Evolutionary conservation across 1,140 invertebrate species (phyloP).

Genomic region (Apis dorsata): DNA sequence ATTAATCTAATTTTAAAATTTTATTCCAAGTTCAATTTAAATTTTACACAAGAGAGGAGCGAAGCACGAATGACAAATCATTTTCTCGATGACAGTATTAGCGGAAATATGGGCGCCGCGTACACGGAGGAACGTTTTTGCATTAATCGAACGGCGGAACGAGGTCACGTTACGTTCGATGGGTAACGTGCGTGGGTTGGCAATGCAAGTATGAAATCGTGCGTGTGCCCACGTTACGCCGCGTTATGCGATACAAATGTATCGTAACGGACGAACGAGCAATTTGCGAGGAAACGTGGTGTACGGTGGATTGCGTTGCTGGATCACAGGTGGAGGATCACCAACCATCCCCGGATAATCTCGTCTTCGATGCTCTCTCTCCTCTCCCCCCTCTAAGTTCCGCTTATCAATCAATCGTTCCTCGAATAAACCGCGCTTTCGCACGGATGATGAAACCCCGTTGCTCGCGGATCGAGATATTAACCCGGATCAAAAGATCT

Average conservation of each 20-base stretch:
- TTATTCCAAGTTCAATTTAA: too few species aligned
- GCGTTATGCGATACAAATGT: constrained; percentile 33
- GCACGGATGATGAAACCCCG: not conserved
- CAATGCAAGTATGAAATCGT: constrained; percentile 30
- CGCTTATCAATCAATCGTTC: not conserved
- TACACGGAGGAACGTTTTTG: constrained; percentile 10
- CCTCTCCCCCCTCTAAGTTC: not conserved
- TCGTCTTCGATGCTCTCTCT: not conserved
- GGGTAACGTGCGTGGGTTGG: constrained; percentile 32
- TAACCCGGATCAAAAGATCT: not conserved
- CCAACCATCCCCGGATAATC: too few species aligned
- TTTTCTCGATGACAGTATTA: constrained; percentile 22
- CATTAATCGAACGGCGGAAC: constrained; percentile 43
- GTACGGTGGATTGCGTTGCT: not conserved
- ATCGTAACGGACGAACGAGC: constrained; percentile 23
- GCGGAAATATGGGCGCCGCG: constrained; percentile 16
- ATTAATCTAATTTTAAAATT: too few species aligned
- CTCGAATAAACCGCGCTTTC: not conserved
- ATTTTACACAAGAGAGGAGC: not conserved
- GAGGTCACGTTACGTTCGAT: constrained; percentile 37
- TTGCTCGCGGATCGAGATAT: not conserved
- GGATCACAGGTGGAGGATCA: constrained; percentile 33
- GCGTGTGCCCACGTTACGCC: constrained; percentile 30
- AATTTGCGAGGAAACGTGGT: not conserved
- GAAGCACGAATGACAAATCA: not conserved